Evolutionary conservation across 2,888 invertebrate species (phyloP), one percentile per base, ranked within the genome.

Genomic region (Papilio demoleus): DNA sequence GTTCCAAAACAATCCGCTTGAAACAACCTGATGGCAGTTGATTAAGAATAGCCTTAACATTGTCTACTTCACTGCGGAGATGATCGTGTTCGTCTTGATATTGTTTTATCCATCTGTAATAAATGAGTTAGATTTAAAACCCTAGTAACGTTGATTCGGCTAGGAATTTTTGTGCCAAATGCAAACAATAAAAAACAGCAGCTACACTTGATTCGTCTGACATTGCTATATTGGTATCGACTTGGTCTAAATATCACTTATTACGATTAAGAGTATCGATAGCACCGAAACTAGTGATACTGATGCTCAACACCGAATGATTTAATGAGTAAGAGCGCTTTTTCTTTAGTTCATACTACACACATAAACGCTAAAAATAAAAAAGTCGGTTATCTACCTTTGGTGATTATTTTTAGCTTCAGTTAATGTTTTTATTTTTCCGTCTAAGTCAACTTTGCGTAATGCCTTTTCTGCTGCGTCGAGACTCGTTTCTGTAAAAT

Each of bases 1-100:
- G 96, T 83, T 98, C 97, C 45, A 97, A 92, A 72, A 95, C 94
- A 65, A 96, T 93, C 75, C 95, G 93, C 82, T 96, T 97, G 89
- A 95, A 97, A 86, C 98, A 98, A 1, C 94, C 94, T 0, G 94
- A 93, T 0, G 98, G 99, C 71, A 99, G 93, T 68, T 97, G 94
- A 65, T 95, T 94, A 1, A 96, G 93, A 76, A 99, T 98, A 64
- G 95, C 94, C 77, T 96, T 95, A 63, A 98, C 95, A 81, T 97
- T 98, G 8, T 94, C 94, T 3, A 98, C 98, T 85, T 98, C 97
- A 1, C 88, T 88, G 72, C 94, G 90, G 12, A 98, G 92, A 69
- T 94, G 90, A 56, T 89, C 93, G 59, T 97, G 94, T 80, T 97
- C 97, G 14, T 95, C 95, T 80, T 96, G 95, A 78, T 97, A 97